phyloP scores from a whole-genome alignment of 2,797 vertebrate genomes.

The Malacoctenus gilli region DNA sequence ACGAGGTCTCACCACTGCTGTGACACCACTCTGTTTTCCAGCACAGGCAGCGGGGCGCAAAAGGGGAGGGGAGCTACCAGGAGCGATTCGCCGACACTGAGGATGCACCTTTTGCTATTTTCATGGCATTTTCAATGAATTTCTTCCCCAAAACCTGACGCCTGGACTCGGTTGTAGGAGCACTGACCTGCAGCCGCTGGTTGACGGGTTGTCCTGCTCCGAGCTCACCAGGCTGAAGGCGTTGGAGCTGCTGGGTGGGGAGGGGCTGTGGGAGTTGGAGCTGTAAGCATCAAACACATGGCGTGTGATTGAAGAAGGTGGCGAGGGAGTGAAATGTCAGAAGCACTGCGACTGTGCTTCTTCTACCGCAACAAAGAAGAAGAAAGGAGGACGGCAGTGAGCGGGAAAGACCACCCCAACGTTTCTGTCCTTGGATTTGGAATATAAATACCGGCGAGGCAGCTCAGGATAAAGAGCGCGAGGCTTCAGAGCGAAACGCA shows the following conservation, averaged over 20 bases:
- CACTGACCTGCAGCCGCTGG: slow-evolving; percentile 90
- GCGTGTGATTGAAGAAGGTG: slow-evolving; percentile 15
- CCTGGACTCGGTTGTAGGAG: no score
- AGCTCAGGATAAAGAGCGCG: no score
- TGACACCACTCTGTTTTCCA: slow-evolving; percentile 13
- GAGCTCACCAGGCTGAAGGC: slow-evolving; percentile 89
- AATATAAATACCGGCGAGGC: no score
- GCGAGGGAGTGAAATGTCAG: not conserved
- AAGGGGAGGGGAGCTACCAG: not conserved
- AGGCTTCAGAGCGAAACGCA: no score
- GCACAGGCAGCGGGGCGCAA: not conserved
- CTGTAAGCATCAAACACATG: slow-evolving; percentile 62
- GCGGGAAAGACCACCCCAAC: no score
- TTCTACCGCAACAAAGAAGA: no score
- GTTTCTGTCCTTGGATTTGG: no score
- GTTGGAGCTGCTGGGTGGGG: slow-evolving; percentile 83
- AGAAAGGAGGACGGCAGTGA: no score
- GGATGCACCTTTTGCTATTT: no score
- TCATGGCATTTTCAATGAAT: no score
- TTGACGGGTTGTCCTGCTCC: slow-evolving; percentile 88
- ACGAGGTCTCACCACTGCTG: slow-evolving; percentile 27
- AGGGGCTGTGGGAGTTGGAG: slow-evolving; percentile 84
- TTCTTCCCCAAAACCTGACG: no score
- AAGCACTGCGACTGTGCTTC: no score
- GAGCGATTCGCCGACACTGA: not conserved